Evolutionary conservation across 64 coral and sea anemone species (phyloP).

Genomic region (Acropora yongei): DNA sequence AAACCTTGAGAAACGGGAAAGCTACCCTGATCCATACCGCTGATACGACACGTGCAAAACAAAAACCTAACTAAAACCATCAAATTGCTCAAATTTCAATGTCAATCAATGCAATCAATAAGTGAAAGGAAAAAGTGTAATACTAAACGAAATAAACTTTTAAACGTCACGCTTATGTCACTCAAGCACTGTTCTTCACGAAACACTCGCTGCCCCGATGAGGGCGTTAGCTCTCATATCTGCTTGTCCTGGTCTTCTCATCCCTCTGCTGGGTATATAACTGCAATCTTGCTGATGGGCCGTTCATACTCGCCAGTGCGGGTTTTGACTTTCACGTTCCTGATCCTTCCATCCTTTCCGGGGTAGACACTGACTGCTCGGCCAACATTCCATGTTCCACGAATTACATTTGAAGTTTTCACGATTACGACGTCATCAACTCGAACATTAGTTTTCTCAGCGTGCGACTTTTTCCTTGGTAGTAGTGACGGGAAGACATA

Average conservation of each 20-base stretch:
- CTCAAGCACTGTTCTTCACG: constrained; percentile 2
- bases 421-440: constrained; percentile 28
- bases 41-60: not conserved
- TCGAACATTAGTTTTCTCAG: constrained; percentile 2
- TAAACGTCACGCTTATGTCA: not conserved
- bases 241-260: not conserved
- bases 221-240: not conserved
- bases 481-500: constrained; percentile 50
- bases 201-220: not conserved
- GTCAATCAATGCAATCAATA: constrained; percentile 15
- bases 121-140: not conserved
- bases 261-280: constrained; percentile 33
- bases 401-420: not conserved
- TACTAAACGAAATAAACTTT: not conserved
- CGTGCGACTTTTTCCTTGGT: constrained; percentile 31
- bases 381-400: not conserved
- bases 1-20: no score
- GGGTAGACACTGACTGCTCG: not conserved
- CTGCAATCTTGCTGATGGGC: constrained; percentile 20
- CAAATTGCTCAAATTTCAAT: constrained; percentile 25
- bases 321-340: not conserved
- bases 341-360: not conserved
- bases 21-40: not conserved
- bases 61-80: constrained; percentile 19
- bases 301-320: not conserved